These are phyloP conservation scores for Apogon talboti DNA, from an alignment of 2,797 vertebrate species.

Conservation along the genomic window DNA sequence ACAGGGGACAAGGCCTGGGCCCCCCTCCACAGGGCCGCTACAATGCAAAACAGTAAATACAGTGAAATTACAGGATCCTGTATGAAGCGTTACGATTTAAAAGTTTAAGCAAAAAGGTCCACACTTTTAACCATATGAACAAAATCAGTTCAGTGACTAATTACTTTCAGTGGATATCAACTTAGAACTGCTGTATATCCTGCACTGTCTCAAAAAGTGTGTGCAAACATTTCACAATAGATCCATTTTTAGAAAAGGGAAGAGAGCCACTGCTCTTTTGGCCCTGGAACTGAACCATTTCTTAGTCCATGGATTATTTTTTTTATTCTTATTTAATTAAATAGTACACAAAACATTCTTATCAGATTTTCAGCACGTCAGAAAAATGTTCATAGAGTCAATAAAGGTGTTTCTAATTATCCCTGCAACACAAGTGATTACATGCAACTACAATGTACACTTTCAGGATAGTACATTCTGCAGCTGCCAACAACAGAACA, in stretches of 20 bases:
- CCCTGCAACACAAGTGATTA: background rate
- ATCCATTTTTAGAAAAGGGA: slow-evolving; percentile 76
- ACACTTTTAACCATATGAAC: background rate
- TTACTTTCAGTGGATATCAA: background rate
- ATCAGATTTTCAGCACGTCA: background rate
- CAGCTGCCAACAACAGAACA: background rate
- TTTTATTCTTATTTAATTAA: background rate
- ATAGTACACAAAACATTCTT: background rate
- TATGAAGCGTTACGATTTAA: too few species aligned
- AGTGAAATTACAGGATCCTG: slow-evolving; percentile 4
- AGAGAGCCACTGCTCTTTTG: slow-evolving; percentile 39
- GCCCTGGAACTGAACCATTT: slow-evolving; percentile 13
- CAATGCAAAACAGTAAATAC: background rate
- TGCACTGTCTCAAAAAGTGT: slow-evolving; percentile 19
- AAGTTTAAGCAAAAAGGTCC: background rate
- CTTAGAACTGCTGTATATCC: background rate
- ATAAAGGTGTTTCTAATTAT: background rate
- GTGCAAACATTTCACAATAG: slow-evolving; percentile 59
- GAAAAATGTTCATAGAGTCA: background rate
- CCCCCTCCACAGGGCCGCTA: slow-evolving; percentile 56
- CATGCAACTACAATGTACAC: background rate
- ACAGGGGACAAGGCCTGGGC: slow-evolving; percentile 52
- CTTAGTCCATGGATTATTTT: background rate
- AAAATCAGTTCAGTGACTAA: background rate
- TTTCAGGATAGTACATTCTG: background rate